A percentile compares a stretch with the other conserved stretches of the same genome.
phyloP scores from a whole-genome alignment of 1,140 invertebrate species.

The Bombus superbus region DNA sequence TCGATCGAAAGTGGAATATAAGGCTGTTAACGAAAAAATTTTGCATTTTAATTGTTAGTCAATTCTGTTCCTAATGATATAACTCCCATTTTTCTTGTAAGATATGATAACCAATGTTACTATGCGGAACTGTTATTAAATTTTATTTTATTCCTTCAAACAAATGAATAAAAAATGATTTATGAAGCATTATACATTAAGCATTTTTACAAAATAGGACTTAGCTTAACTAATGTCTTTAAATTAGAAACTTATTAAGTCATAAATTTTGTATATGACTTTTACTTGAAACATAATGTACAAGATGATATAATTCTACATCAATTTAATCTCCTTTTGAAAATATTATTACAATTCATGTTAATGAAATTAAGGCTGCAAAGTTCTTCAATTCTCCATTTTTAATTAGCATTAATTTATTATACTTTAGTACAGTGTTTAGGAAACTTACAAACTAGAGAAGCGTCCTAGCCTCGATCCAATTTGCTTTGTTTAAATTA shows the following conservation, averaged over 20 bases:
- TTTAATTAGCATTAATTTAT: constrained; percentile 65
- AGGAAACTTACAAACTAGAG: constrained; percentile 77
- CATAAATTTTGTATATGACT: constrained; percentile 1
- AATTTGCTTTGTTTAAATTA: constrained; percentile 72
- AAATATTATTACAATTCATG: constrained; percentile 41
- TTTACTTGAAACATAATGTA: constrained; percentile 30
- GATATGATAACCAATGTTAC: background rate
- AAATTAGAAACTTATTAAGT: constrained; percentile 8
- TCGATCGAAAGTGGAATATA: constrained; percentile 69
- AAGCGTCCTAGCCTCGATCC: constrained; percentile 76
- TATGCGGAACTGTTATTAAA: constrained; percentile 8
- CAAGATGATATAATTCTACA: constrained; percentile 37
- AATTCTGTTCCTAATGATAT: background rate
- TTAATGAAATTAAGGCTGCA: constrained; percentile 38
- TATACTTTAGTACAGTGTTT: constrained; percentile 68
- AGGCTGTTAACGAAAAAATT: constrained; percentile 64
- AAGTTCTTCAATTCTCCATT: constrained; percentile 30
- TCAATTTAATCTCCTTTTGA: constrained; percentile 1
- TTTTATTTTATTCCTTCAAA: constrained; percentile 16
- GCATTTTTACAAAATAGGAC: constrained; percentile 28
- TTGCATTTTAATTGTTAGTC: constrained; percentile 42
- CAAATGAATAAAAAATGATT: constrained; percentile 18
- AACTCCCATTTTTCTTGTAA: background rate
- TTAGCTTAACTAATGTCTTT: background rate
- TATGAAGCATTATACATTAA: constrained; percentile 11